These are phyloP conservation scores for Metridium senile DNA, from an alignment of 92 coral and sea anemone genomes.

Conservation along the genomic window DNA sequence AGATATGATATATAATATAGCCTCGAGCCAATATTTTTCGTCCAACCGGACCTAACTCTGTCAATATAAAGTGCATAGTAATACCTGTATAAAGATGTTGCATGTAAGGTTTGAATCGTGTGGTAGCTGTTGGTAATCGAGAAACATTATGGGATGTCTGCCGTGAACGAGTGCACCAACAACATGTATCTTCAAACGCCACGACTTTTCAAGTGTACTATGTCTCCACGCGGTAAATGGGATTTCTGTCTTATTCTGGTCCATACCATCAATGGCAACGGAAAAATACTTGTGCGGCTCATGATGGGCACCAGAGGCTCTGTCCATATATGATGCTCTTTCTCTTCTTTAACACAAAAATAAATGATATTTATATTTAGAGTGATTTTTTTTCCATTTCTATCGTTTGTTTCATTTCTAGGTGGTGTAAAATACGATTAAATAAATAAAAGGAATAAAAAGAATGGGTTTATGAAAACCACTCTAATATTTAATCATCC, in stretches of 20 bases:
- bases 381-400: too few species aligned
- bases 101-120: conserved; percentile 53
- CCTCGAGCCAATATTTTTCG: too few species aligned
- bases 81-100: conserved; percentile 52
- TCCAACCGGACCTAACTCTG: too few species aligned
- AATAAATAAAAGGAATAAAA: too few species aligned
- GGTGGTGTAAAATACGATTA: too few species aligned
- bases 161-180: conserved; percentile 54
- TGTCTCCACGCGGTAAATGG: conserved; percentile 42
- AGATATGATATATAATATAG: too few species aligned
- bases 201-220: conserved; percentile 27
- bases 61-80: too few species aligned
- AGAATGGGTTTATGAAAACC: too few species aligned
- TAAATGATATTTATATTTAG: too few species aligned
- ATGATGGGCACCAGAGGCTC: conserved; percentile 49
- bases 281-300: conserved; percentile 49
- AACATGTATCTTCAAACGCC: conserved; percentile 41
- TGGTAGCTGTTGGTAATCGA: conserved; percentile 55
- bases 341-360: conserved; percentile 25
- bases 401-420: too few species aligned
- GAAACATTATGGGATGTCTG: conserved; percentile 43
- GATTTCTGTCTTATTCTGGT: conserved; percentile 56
- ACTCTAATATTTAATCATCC: too few species aligned
- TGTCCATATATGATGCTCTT: conserved; percentile 38
- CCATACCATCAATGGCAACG: conserved; percentile 67